A percentile compares a stretch with the other conserved stretches of the same genome.
Conservation (phyloP, 2,113 vertebrate species). For the Balaeniceps rex region DNA sequence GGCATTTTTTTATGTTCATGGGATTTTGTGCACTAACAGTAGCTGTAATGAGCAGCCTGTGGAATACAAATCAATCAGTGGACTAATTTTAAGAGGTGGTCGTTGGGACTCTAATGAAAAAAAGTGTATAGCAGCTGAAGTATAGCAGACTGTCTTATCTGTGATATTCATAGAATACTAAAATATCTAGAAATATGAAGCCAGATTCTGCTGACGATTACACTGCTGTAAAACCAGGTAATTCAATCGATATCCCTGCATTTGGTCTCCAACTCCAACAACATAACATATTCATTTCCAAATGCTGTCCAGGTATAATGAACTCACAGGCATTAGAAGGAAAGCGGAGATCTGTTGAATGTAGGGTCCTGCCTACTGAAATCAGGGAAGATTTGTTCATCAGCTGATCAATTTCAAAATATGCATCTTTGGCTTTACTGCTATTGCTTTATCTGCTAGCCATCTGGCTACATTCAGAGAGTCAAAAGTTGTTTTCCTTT, state of each 20-base stretch:
- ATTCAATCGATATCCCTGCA: neutral
- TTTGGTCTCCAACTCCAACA: neutral
- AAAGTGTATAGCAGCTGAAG: neutral
- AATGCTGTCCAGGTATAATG: neutral
- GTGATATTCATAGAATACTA: neutral
- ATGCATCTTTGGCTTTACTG: neutral
- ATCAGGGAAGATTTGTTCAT: neutral
- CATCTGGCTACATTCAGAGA: neutral
- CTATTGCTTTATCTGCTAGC: neutral
- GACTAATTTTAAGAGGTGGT: slow-evolving; percentile 21
- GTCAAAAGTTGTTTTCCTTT: neutral
- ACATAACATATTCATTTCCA: neutral
- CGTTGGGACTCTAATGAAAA: neutral
- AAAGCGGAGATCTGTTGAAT: neutral
- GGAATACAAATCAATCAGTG: slow-evolving; percentile 25
- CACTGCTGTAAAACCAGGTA: neutral
- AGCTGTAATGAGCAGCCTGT: slow-evolving; percentile 19
- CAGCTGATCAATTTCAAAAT: neutral
- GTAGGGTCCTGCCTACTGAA: neutral
- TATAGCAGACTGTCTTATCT: neutral
- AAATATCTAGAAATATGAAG: neutral
- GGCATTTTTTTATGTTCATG: slow-evolving; percentile 19
- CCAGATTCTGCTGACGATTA: neutral
- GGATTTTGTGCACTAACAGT: neutral
- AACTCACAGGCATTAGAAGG: neutral